phyloP scores from a whole-genome alignment of 1,140 invertebrate species.

The Tetramorium simillimum region DNA sequence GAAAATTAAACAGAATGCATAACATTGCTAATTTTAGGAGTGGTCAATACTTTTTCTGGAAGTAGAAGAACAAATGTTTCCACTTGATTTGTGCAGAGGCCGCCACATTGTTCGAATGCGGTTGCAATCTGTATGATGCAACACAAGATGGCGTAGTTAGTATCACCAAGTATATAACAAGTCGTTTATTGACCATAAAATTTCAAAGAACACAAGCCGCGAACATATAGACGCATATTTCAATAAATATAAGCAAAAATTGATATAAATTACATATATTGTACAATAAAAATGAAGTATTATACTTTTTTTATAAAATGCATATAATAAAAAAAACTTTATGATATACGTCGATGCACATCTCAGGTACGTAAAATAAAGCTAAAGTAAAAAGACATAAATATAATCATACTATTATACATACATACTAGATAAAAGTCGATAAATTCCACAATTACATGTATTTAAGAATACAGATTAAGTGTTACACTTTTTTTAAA shows the following conservation, averaged over 20 bases:
- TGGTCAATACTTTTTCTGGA: conserved; percentile 62
- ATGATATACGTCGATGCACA: too few relatives aligned
- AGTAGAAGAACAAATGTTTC: conserved; percentile 32
- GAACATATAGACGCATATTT: background rate
- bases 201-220: background rate
- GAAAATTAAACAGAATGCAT: background rate
- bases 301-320: background rate
- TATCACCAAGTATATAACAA: conserved; percentile 37
- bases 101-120: conserved; percentile 51
- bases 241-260: background rate
- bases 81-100: conserved; percentile 36
- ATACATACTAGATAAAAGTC: background rate
- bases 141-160: conserved; percentile 65
- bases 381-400: background rate
- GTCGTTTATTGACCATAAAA: conserved; percentile 47
- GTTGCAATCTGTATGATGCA: conserved; percentile 16
- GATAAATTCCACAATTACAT: conserved; percentile 2
- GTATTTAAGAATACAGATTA: background rate
- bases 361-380: background rate
- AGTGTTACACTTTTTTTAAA: background rate
- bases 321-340: background rate
- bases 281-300: background rate
- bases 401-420: background rate
- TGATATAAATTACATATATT: background rate
- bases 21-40: background rate